Conservation (phyloP, 2,888 invertebrate species). For the Hemithea aestivaria region DNA sequence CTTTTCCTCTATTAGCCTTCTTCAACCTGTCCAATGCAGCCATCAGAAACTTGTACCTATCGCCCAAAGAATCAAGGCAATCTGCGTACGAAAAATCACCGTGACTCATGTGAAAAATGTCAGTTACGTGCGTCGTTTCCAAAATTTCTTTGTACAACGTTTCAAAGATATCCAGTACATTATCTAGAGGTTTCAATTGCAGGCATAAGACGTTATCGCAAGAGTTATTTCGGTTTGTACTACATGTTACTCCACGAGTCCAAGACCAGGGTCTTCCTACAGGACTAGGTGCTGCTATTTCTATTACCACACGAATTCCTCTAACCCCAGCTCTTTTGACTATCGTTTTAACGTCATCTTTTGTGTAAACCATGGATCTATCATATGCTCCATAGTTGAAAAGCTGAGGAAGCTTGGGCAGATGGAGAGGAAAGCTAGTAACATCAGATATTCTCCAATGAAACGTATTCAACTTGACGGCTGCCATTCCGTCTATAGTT, state of each 20-base stretch:
- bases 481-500: constrained; percentile 90
- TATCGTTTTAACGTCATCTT: constrained; percentile 83
- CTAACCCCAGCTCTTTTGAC: constrained; percentile 86
- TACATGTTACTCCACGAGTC: constrained; percentile 78
- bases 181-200: constrained; percentile 84
- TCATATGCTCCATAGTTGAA: constrained; percentile 90
- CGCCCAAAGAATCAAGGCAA: constrained; percentile 83
- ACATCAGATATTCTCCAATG: constrained; percentile 95
- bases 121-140: constrained; percentile 84
- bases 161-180: constrained; percentile 83
- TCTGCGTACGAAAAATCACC: constrained; percentile 84
- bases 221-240: constrained; percentile 37
- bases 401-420: constrained; percentile 84
- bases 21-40: constrained; percentile 81
- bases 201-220: constrained; percentile 89
- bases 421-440: constrained; percentile 91
- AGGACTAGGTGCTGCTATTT: constrained; percentile 93
- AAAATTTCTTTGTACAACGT: constrained; percentile 85
- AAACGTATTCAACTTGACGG: constrained; percentile 92
- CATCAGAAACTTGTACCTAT: constrained; percentile 85
- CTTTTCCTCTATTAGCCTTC: constrained; percentile 71
- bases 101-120: constrained; percentile 89
- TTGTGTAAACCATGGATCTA: constrained; percentile 84
- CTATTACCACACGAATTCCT: constrained; percentile 91
- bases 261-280: constrained; percentile 91